Evolutionary conservation across 2,797 vertebrate genomes (phyloP), one percentile per base, ranked within the genome.

Genomic region (Arctocebus calabarensis): DNA sequence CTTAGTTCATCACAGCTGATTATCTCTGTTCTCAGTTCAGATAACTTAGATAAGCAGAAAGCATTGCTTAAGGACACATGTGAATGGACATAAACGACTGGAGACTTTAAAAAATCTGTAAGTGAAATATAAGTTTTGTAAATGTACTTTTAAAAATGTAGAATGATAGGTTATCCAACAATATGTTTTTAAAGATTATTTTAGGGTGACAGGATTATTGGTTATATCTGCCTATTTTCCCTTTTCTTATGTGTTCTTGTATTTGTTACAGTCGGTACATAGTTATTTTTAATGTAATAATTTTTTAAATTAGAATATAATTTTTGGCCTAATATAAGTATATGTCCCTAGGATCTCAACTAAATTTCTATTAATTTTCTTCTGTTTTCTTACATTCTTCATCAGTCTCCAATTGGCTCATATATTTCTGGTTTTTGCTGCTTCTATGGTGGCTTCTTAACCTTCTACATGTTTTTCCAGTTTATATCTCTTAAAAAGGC

Each of bases 81-180:
- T 71, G n/a, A 79, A 8, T 83, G 79, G 57, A 75, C 11, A 43
- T 48, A 75, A 91, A 52, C 81, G 81, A 96, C 79, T 86, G 32
- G 37, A 75, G 87, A 86, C 19, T 59, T 34, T 78, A 11, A 64
- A 90, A 78, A 91, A 37, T 27, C 10, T 59, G 12, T 8, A 87
- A n/a, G 40, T 45, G 71, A n/a, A 81, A 75, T 74, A 87, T 37
- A 86, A 52, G 34, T 87, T 82, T 73, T 57, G 2, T 70, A 61
- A 86, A 64, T 61, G n/a, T 55, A 70, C 82, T 89, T 94, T 66
- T 94, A 32, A 92, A 48, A 66, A 14, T 48, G 5, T 66, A 84
- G 43, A 81, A 61, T 37, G 59, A 48, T 92, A 87, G 13, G 40
- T 68, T 34, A 85, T 71, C 88, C 48, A 55, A 43, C 3, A 74